Percentiles rank a stretch among this genome's conserved stretches.
phyloP scores from a whole-genome alignment of 2,888 invertebrate genomes.

The Entomobrya multifasciata region DNA sequence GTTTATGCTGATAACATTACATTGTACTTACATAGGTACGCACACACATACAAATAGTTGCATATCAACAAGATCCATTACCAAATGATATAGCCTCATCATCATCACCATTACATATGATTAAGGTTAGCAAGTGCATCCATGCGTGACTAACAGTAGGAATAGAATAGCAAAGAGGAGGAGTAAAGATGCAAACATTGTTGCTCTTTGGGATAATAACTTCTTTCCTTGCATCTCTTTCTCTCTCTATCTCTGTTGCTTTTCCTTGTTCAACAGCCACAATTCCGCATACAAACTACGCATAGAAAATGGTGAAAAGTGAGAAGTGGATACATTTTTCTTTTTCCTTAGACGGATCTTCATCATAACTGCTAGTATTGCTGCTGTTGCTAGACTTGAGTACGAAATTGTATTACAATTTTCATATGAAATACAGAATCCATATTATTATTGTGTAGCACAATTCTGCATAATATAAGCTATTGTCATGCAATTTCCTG shows the following conservation, averaged over 20 bases:
- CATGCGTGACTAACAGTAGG: slow-evolving; percentile 46
- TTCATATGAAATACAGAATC: neutral
- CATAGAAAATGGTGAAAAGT: neutral
- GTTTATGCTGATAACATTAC: slow-evolving; percentile 18
- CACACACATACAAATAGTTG: slow-evolving; percentile 1
- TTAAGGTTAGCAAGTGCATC: slow-evolving; percentile 68
- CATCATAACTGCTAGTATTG: neutral
- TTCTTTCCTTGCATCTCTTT: neutral
- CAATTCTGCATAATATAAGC: slow-evolving; percentile 70
- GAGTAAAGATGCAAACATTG: slow-evolving; percentile 6
- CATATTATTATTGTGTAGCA: slow-evolving; percentile 24
- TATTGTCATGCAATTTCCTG: slow-evolving; percentile 78
- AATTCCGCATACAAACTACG: neutral
- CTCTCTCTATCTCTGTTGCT: slow-evolving; percentile 11
- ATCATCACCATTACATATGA: slow-evolving; percentile 57
- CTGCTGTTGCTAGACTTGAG: neutral
- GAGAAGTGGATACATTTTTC: slow-evolving; percentile 14
- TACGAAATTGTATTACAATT: slow-evolving; percentile 26
- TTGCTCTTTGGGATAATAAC: slow-evolving; percentile 34
- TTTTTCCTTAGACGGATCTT: neutral
- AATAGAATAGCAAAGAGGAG: slow-evolving; percentile 15
- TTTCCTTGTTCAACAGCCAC: neutral
- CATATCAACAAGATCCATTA: slow-evolving; percentile 61
- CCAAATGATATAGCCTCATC: slow-evolving; percentile 47
- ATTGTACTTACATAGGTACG: neutral